Base-by-base conservation (phyloP, 2,888 invertebrate genomes). In the Polylopha cassiicola region DNA sequence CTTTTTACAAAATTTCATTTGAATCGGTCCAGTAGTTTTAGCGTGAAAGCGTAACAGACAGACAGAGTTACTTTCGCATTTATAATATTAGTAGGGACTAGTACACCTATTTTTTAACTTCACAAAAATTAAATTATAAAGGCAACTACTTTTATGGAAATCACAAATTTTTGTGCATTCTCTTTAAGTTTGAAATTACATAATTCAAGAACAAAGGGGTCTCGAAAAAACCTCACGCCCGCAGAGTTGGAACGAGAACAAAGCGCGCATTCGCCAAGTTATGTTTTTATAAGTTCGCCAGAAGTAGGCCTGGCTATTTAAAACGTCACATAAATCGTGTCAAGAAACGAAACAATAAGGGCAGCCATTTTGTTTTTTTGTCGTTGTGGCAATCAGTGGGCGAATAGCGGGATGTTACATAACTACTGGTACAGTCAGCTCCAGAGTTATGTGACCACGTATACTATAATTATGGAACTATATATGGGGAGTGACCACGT, bases 131-230 rank as follows among this genome's bases (percentile, higher is more conserved):
- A 29, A 31, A 48, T 34, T 28, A 41, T 24, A 18, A 22, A 41
- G 30, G 20, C 22, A 17, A 37, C 39, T 31, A 37, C 17, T 28
- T 39, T 33, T 34, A 20, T 31, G 15, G 23, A 15, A 10, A 8
- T 9, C 17, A 8, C 15, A 39, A 39, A 44, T 66, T 74, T 75
- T 74, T 74, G 72, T 59, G 62, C 48, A 39, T 57, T 56, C 57
- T 53, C 55, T 65, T 63, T 60, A 67, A 67, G 66, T 70, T 65
- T 60, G 56, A 59, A 59, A 72, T 76, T 78, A 77, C 67, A 73
- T 79, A 75, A 81, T 77, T 79, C 71, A 73, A 74, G 61, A 81
- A 80, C 77, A 79, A 81, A 78, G 75, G 73, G 73, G 61, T 62
- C 65, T 55, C 53, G 51, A 59, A 79, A 79, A 75, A 74, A 67